Conservation (phyloP, 2,888 invertebrate species). For the Pollenia angustigena region DNA sequence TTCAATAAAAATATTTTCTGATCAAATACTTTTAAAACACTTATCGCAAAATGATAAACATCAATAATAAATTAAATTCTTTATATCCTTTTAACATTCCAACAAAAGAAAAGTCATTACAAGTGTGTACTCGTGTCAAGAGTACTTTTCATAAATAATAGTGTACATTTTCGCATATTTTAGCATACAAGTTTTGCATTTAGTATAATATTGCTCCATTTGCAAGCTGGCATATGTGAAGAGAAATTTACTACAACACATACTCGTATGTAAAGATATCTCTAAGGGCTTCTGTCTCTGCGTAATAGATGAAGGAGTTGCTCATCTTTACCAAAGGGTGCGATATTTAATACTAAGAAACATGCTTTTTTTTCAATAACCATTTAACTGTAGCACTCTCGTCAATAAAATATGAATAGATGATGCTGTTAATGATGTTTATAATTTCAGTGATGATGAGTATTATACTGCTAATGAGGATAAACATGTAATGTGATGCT, state of each 20-base stretch:
- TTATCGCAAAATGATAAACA: neutral
- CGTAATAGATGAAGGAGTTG: neutral
- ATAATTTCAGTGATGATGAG: neutral
- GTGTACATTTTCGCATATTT: conserved; percentile 28
- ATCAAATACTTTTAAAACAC: neutral
- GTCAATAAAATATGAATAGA: conserved; percentile 19
- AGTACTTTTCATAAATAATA: conserved; percentile 36
- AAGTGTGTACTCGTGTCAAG: conserved; percentile 48
- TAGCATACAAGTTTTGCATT: conserved; percentile 11
- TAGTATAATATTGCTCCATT: neutral
- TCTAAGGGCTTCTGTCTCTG: neutral
- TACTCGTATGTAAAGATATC: too few relatives aligned
- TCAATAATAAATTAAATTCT: neutral
- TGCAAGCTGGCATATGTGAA: neutral
- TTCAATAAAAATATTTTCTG: neutral
- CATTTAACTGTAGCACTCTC: conserved; percentile 15
- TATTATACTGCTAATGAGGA: too few relatives aligned
- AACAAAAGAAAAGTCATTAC: conserved; percentile 22
- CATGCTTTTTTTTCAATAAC: conserved; percentile 11
- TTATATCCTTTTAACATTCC: conserved; percentile 5
- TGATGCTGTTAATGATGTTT: neutral
- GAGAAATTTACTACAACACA: neutral
- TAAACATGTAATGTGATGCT: too few relatives aligned
- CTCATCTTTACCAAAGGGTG: conserved; percentile 4
- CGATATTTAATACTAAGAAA: neutral